Conservation (phyloP, 2,888 invertebrate genomes). For the Ariolimax columbianus region DNA sequence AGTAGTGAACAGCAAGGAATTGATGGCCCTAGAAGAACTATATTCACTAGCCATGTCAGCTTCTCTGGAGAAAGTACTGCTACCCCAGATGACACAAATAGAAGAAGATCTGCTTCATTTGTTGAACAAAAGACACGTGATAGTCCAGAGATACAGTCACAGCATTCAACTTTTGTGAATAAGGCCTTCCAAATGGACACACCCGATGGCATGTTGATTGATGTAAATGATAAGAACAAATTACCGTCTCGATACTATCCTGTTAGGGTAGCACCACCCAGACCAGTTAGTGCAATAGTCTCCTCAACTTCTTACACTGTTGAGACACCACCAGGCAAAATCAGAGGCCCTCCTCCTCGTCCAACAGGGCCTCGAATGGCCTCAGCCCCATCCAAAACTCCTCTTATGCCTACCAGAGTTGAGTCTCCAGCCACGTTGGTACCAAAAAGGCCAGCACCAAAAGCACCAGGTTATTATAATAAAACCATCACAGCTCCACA, state of each 20-base stretch:
- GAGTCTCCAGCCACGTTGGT: slow-evolving; percentile 39
- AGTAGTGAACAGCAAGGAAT: background rate
- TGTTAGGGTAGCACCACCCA: slow-evolving; percentile 34
- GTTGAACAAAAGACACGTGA: slow-evolving; percentile 18
- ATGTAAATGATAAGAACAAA: slow-evolving; percentile 6
- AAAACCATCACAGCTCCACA: slow-evolving; percentile 32
- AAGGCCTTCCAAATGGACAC: slow-evolving; percentile 51
- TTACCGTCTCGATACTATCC: slow-evolving; percentile 20
- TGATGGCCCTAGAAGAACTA: background rate
- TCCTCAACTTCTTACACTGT: slow-evolving; percentile 1
- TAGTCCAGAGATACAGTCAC: background rate
- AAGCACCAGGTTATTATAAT: slow-evolving; percentile 46
- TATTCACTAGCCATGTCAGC: background rate
- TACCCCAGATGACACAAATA: background rate
- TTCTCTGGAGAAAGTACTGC: background rate
- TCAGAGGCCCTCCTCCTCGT: slow-evolving; percentile 69
- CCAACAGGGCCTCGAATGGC: slow-evolving; percentile 68
- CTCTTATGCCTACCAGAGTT: slow-evolving; percentile 57
- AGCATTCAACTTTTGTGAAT: slow-evolving; percentile 49
- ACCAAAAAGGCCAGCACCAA: slow-evolving; percentile 69
- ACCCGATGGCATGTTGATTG: slow-evolving; percentile 50
- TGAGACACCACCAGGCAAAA: background rate
- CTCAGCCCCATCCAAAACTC: slow-evolving; percentile 64
- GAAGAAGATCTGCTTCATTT: slow-evolving; percentile 36
- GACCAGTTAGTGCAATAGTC: slow-evolving; percentile 34